Evolutionary conservation across 2,797 vertebrate species (phyloP).

Genomic region (Acrossocheilus wenchowensis): DNA sequence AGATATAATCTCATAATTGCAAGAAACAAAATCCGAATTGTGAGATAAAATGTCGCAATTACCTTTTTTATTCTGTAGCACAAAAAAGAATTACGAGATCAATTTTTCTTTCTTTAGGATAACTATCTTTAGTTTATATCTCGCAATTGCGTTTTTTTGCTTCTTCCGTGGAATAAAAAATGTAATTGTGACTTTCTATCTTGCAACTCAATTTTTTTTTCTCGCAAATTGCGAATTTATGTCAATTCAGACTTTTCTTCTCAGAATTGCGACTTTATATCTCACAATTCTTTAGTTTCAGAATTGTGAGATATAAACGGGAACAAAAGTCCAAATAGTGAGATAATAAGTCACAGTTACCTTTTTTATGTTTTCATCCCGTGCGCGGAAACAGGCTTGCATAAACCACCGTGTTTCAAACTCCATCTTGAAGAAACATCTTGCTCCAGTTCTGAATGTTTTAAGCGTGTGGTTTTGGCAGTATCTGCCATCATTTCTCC

Average conservation of each 20-base stretch:
- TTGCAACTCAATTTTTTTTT: background rate
- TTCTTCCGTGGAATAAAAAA: background rate
- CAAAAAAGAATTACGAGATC: too few relatives aligned
- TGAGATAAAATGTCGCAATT: too few relatives aligned
- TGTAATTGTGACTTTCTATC: background rate
- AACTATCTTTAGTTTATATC: background rate
- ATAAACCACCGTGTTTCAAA: background rate
- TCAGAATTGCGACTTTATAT: background rate
- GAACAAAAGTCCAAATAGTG: background rate
- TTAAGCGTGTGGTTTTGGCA: conserved; percentile 68
- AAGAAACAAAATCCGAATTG: too few relatives aligned
- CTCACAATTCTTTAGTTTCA: background rate
- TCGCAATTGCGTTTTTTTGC: background rate
- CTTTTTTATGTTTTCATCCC: background rate
- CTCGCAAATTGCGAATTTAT: background rate
- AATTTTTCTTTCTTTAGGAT: background rate
- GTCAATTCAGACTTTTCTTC: background rate
- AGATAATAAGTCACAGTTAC: background rate
- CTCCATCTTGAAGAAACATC: background rate
- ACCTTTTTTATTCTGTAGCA: too few relatives aligned
- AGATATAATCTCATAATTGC: too few relatives aligned
- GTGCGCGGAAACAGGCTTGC: too few relatives aligned
- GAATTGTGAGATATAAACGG: background rate
- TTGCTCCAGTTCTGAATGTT: conserved; percentile 72
- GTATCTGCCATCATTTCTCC: conserved; percentile 63